Conservation (phyloP, 2,888 invertebrate genomes). For the Euplagia quadripunctaria region DNA sequence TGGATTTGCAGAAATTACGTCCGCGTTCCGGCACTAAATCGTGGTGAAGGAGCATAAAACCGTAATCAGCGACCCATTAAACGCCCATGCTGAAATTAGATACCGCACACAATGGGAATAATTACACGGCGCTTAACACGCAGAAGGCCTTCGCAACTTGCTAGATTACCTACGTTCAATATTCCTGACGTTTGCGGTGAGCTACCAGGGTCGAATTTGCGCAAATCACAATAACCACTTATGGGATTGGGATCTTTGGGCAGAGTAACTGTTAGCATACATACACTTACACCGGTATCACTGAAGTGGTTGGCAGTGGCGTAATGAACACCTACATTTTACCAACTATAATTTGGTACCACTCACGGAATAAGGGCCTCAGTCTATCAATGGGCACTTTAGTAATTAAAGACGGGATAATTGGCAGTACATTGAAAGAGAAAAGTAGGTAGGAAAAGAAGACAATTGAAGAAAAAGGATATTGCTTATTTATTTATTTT, state of each 20-base stretch:
- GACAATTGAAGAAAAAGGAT: not conserved
- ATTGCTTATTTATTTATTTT: too few species aligned
- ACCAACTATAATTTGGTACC: not conserved
- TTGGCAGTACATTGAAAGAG: not conserved
- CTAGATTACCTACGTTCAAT: conserved; percentile 54
- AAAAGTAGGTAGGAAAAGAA: not conserved
- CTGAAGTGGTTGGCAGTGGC: not conserved
- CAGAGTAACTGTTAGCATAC: not conserved
- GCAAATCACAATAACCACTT: not conserved
- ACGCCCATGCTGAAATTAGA: conserved; percentile 76
- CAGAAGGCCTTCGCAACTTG: conserved; percentile 60
- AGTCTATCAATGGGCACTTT: not conserved
- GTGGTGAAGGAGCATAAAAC: conserved; percentile 49
- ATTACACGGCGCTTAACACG: conserved; percentile 61
- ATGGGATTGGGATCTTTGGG: not conserved
- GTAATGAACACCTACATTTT: not conserved
- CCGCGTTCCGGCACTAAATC: conserved; percentile 71
- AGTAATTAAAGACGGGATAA: not conserved
- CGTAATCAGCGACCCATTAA: conserved; percentile 72
- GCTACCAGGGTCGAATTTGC: not conserved
- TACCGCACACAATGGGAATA: conserved; percentile 65
- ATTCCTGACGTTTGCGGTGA: conserved; percentile 46
- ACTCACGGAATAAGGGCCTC: not conserved
- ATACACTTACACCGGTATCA: not conserved
- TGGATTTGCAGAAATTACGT: conserved; percentile 66